Conservation (phyloP, 2,113 vertebrate genomes). For the Ctenodactylus gundi region DNA sequence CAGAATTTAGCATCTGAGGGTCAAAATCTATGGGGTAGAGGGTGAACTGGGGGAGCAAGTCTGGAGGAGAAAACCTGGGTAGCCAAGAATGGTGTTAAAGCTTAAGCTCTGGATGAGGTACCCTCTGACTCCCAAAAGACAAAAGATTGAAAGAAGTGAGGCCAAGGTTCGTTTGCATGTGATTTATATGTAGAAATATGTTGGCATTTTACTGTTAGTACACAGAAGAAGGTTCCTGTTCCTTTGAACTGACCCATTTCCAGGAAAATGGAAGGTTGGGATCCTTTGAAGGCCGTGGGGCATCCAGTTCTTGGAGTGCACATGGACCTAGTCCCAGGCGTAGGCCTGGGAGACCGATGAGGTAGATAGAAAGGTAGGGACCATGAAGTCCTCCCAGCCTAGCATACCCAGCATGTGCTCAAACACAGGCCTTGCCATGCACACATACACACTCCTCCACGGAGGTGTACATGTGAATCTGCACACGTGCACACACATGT, state of each 20-base stretch:
- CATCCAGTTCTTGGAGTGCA: background rate
- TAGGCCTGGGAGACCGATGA: background rate
- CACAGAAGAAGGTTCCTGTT: background rate
- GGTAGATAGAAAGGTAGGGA: background rate
- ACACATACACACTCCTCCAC: background rate
- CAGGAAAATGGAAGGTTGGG: background rate
- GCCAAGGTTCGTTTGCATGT: background rate
- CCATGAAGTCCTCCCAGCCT: background rate
- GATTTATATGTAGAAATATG: background rate
- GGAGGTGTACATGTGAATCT: background rate
- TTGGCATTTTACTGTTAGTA: background rate
- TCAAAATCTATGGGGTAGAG: background rate
- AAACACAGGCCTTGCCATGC: no score
- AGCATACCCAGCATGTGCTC: no score
- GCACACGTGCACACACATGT: background rate
- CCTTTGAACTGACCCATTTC: background rate
- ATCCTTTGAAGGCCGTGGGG: background rate
- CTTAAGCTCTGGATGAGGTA: background rate
- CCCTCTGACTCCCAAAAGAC: background rate
- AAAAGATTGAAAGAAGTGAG: background rate
- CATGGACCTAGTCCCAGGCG: background rate
- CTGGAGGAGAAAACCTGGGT: background rate
- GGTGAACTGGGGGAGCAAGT: background rate
- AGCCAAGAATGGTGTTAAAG: background rate
- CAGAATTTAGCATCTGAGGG: background rate